Percentiles rank a stretch among this genome's conserved stretches.
phyloP scores from a whole-genome alignment of 2,113 vertebrate genomes.

The Erythrolamprus reginae region DNA sequence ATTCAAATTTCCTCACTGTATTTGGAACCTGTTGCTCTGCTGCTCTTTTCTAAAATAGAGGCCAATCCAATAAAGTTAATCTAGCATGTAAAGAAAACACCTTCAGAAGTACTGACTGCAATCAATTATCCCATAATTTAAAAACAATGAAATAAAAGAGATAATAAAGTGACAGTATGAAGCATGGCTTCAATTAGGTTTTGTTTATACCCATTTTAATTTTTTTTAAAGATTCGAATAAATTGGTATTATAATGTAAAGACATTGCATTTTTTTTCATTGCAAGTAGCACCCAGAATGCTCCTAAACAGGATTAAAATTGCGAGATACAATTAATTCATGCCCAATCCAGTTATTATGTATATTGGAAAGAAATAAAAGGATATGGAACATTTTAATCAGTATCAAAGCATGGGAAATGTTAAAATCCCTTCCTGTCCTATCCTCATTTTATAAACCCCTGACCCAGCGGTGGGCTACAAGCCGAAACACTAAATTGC shows the following conservation, averaged over 20 bases:
- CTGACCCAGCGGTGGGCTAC: no score
- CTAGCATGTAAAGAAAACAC: neutral
- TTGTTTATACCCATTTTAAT: neutral
- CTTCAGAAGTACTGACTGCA: neutral
- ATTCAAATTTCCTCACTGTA: neutral
- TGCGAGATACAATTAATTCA: neutral
- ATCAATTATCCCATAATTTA: conserved; percentile 1
- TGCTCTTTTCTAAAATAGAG: neutral
- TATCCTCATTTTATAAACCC: neutral
- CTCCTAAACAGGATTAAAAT: neutral
- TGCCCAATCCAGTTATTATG: neutral
- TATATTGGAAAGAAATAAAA: neutral
- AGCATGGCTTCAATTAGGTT: neutral
- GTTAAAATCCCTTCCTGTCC: neutral
- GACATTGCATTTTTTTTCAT: neutral
- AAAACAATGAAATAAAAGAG: neutral
- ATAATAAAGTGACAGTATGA: neutral
- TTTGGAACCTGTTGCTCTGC: neutral
- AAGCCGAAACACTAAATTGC: no score
- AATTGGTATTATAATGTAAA: neutral
- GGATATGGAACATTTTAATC: neutral
- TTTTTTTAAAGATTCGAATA: neutral
- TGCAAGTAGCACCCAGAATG: neutral
- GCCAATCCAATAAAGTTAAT: neutral
- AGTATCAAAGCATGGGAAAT: neutral